These are phyloP conservation scores for Barbus barbus DNA, from an alignment of 2,113 vertebrate species.

Conservation along the genomic window DNA sequence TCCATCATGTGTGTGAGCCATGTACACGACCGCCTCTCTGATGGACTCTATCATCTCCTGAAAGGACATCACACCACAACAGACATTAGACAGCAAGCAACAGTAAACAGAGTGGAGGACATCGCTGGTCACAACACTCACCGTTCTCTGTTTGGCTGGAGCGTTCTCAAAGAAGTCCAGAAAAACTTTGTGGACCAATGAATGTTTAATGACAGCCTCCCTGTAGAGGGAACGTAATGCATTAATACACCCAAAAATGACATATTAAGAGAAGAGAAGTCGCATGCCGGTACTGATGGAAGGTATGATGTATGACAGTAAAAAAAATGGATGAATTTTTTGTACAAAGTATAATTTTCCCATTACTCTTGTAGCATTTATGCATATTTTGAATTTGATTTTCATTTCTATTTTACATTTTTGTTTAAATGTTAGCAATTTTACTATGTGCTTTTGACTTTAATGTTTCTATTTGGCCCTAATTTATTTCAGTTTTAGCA, in stretches of 20 bases:
- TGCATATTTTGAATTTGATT: too few relatives aligned
- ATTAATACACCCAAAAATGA: not conserved
- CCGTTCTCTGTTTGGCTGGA: slow-evolving; percentile 83
- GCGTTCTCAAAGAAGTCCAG: slow-evolving; percentile 88
- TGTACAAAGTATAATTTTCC: too few relatives aligned
- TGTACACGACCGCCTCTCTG: slow-evolving; percentile 90
- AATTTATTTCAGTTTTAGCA: too few relatives aligned
- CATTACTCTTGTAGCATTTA: too few relatives aligned
- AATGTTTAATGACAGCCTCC: slow-evolving; percentile 96
- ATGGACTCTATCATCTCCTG: slow-evolving; percentile 97
- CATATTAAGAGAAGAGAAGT: too few relatives aligned
- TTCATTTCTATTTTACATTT: too few relatives aligned
- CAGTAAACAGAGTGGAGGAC: not conserved
- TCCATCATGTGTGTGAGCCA: slow-evolving; percentile 93
- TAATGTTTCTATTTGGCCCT: too few relatives aligned
- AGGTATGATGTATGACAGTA: too few relatives aligned
- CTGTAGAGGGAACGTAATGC: slow-evolving; percentile 69
- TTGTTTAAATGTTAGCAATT: too few relatives aligned
- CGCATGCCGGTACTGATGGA: not conserved
- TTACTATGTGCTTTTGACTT: too few relatives aligned
- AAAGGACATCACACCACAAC: not conserved
- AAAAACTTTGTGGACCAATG: slow-evolving; percentile 95
- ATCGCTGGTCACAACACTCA: slow-evolving; percentile 71
- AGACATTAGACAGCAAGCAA: not conserved
- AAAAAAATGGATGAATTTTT: too few relatives aligned